Evolutionary conservation across 2,113 vertebrate species (phyloP).

Genomic region (Barbus barbus): DNA sequence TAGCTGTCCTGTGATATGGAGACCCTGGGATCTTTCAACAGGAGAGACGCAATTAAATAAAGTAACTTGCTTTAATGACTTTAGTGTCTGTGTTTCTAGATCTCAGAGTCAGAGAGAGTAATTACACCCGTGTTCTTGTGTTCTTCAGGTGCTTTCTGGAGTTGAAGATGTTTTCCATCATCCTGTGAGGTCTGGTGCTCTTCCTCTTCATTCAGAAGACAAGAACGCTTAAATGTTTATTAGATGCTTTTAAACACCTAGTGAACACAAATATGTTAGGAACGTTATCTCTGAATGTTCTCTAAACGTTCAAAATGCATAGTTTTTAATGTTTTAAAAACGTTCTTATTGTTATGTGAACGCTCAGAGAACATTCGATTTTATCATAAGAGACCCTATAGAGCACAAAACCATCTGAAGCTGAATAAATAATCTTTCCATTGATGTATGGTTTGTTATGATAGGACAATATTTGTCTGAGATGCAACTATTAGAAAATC

Average conservation of each 20-base stretch:
- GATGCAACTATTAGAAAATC: no score
- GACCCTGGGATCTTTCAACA: slow-evolving; percentile 55
- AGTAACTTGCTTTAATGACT: slow-evolving; percentile 31
- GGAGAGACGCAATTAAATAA: slow-evolving; percentile 42
- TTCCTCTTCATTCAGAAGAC: not conserved
- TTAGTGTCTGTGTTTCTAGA: no score
- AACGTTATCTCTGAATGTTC: no score
- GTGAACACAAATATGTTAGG: not conserved
- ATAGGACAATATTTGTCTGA: no score
- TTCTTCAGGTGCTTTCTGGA: slow-evolving; percentile 16
- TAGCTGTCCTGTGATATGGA: slow-evolving; percentile 57
- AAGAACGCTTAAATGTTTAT: not conserved
- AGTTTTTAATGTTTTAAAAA: no score
- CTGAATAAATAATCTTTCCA: no score
- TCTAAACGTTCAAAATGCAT: no score
- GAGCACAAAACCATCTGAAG: no score
- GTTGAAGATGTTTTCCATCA: slow-evolving; percentile 78
- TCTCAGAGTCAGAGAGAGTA: not conserved
- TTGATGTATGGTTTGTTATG: no score
- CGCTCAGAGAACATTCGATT: no score
- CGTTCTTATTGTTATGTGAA: no score
- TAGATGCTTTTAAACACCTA: not conserved
- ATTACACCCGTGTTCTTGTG: not conserved
- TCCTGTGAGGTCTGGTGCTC: slow-evolving; percentile 75
- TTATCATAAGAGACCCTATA: no score